Percentiles rank a stretch among this genome's conserved stretches.
phyloP scores from a whole-genome alignment of 2,113 vertebrate genomes.

The Strix uralensis region DNA sequence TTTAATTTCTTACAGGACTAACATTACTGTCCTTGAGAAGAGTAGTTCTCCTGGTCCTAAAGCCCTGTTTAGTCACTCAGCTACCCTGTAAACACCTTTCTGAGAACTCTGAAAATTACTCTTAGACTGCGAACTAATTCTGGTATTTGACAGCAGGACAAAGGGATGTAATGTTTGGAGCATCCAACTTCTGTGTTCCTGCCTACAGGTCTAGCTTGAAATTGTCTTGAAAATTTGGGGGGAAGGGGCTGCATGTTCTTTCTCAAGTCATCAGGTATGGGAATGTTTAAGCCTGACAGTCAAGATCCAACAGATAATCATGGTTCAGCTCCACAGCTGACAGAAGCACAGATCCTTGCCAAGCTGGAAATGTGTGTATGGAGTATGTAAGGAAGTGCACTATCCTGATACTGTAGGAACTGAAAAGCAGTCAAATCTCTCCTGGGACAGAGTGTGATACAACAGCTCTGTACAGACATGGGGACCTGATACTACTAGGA shows the following conservation, averaged over 20 bases:
- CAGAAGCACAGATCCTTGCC: neutral
- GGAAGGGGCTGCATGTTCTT: neutral
- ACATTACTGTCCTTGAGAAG: neutral
- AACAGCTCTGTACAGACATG: neutral
- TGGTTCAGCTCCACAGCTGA: neutral
- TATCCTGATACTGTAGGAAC: neutral
- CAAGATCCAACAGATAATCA: neutral
- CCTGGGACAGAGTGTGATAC: neutral
- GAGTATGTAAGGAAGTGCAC: neutral
- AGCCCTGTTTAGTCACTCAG: neutral
- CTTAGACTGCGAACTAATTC: neutral
- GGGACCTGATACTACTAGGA: neutral
- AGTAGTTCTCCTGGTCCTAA: neutral
- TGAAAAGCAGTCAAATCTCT: neutral
- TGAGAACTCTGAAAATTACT: neutral
- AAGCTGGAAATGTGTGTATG: neutral
- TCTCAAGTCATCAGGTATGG: neutral
- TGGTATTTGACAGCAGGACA: neutral
- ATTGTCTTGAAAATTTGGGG: neutral
- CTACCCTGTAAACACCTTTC: neutral
- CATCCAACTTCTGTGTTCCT: neutral
- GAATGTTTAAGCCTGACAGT: neutral
- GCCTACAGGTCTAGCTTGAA: neutral
- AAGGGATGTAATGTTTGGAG: neutral
- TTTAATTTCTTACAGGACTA: neutral